Percentiles rank a stretch among this genome's conserved stretches.
Evolutionary conservation across 2,113 vertebrate species (phyloP).

Genomic region (Labrus mixtus): DNA sequence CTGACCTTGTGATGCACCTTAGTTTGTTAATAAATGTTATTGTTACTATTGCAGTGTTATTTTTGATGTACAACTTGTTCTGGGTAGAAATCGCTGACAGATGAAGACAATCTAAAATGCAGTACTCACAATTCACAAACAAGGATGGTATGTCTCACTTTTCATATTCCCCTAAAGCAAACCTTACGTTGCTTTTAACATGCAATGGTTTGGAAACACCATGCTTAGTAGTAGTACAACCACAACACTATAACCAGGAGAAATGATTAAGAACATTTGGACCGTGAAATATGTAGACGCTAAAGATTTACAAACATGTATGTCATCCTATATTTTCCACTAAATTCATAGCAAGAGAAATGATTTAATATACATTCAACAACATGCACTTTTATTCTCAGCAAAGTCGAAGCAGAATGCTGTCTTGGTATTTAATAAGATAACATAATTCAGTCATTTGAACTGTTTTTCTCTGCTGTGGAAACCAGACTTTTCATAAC

Average conservation of each 20-base stretch:
- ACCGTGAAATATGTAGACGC: background rate
- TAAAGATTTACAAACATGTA: slow-evolving; percentile 7
- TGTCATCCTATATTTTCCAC: slow-evolving; percentile 3
- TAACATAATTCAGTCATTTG: slow-evolving; percentile 20
- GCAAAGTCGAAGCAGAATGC: background rate
- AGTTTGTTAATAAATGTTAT: background rate
- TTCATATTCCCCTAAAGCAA: background rate
- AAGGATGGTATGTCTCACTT: background rate
- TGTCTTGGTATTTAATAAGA: too few relatives aligned
- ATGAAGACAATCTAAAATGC: too few relatives aligned
- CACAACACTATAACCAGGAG: background rate
- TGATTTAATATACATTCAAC: background rate
- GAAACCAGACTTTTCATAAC: slow-evolving; percentile 68
- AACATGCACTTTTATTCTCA: background rate
- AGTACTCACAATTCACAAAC: background rate
- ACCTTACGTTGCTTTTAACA: background rate
- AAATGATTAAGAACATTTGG: background rate
- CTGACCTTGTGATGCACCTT: background rate
- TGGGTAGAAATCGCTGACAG: background rate
- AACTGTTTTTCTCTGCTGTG: slow-evolving; percentile 25
- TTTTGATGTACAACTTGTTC: background rate
- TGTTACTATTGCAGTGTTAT: background rate
- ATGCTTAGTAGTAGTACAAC: background rate
- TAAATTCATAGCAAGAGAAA: background rate
- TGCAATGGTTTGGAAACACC: background rate